Base-by-base conservation (phyloP, 2,888 invertebrate species). In the Hydropsyche betteni region DNA sequence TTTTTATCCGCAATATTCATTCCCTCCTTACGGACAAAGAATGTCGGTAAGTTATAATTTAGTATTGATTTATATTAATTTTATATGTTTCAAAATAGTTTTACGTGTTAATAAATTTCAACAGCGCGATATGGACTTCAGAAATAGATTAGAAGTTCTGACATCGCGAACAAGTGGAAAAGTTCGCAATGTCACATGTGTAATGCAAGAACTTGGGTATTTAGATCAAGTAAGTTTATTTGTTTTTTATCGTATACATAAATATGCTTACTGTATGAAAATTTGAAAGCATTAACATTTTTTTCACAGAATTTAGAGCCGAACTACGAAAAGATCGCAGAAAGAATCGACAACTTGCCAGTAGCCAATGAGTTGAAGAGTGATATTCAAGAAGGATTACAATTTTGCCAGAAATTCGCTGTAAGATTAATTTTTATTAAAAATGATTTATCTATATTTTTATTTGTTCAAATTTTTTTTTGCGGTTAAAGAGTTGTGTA, bases 171-270 rank as follows among this genome's bases (percentile, higher is more conserved):
- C 86, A 5, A 84, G 83, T 73, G 84, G 88, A 79, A 88, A 88
- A 80, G 86, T 88, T 1, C 84, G 86, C 79, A 92, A 92, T 83
- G 89, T 91, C 34, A 91, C 91, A 0, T 92, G 92, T 82, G 90
- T 92, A 52, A 91, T 92, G 91, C 91, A 91, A 81, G 91, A 92
- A 81, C 86, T 92, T 0, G 91, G 91, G 72, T 92, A 91, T 83
- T 86, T 92, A 80, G 91, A 91, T 79, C 85, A 79, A 68, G 79
- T 79, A 2, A 24, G 72, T 73, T 1, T 55, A 58, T 70, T 38
- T 33, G 3, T 61, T 16, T 14, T 33, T 68, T 38, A 33, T 24
- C 10, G 1, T 4, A 24, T 33, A 24, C 24, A 24, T 24, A 24
- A 24, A 24, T 24, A 24, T 24, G 24, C 2, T 24, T 24, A 24